A percentile compares a stretch with the other conserved stretches of the same genome.
These are phyloP conservation scores for Cheilinus undulatus DNA, from an alignment of 2,113 vertebrate genomes.

Conservation along the genomic window DNA sequence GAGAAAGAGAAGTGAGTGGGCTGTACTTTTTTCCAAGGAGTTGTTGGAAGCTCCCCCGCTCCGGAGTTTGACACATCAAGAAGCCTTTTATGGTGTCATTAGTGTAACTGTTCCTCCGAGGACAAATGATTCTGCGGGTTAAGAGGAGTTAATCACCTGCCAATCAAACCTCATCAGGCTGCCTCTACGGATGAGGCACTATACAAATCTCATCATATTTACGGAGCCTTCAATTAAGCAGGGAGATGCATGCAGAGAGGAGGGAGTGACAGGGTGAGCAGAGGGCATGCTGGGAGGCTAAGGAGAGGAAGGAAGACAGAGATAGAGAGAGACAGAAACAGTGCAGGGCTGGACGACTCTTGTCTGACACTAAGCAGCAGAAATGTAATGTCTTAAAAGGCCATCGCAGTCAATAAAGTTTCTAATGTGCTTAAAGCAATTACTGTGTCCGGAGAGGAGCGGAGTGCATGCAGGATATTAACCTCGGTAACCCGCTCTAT, in stretches of 20 bases:
- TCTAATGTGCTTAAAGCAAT: constrained; percentile 84
- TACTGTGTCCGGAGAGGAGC: constrained; percentile 79
- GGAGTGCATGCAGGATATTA: constrained; percentile 82
- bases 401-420: constrained; percentile 82
- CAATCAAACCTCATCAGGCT: constrained; percentile 77
- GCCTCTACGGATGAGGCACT: constrained; percentile 63
- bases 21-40: constrained; percentile 49
- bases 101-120: constrained; percentile 72
- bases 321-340: constrained; percentile 59
- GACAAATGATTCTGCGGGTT: constrained; percentile 76
- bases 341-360: constrained; percentile 66
- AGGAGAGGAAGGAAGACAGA: constrained; percentile 39
- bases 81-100: constrained; percentile 76
- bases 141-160: constrained; percentile 83
- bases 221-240: constrained; percentile 71
- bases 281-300: constrained; percentile 35
- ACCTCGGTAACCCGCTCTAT: constrained; percentile 81
- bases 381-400: constrained; percentile 83
- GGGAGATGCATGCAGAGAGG: constrained; percentile 42
- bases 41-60: constrained; percentile 58
- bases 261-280: constrained; percentile 48
- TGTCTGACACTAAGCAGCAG: constrained; percentile 78
- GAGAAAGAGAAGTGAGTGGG: constrained; percentile 55
- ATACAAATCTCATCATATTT: constrained; percentile 74
- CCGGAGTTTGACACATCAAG: constrained; percentile 68